phyloP scores from a whole-genome alignment of 2,888 invertebrate species.

The Bimastos eiseni region DNA sequence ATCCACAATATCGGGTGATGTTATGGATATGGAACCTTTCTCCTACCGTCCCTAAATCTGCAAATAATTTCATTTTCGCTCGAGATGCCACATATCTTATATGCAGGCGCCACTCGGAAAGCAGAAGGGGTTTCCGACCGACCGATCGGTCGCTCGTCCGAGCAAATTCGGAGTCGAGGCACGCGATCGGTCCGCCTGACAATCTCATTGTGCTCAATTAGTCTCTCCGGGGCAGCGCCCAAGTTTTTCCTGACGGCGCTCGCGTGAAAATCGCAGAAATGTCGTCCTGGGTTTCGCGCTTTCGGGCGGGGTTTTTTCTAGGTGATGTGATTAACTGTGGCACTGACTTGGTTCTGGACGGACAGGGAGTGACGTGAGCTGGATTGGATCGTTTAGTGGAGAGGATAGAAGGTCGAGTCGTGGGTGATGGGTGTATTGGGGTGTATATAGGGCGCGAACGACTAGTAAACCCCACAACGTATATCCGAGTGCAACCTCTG shows the following conservation, averaged over 20 bases:
- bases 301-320: not conserved
- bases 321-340: not conserved
- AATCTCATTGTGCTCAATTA: constrained; percentile 13
- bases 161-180: not conserved
- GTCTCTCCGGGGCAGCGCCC: not conserved
- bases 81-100: not conserved
- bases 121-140: not conserved
- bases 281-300: not conserved
- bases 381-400: not conserved
- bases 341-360: not conserved
- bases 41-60: constrained; percentile 3
- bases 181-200: not conserved
- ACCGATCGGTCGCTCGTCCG: too few relatives aligned
- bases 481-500: too few relatives aligned
- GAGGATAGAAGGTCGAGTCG: not conserved
- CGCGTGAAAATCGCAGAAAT: constrained; percentile 2
- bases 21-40: constrained; percentile 20
- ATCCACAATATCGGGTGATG: not conserved
- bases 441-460: not conserved
- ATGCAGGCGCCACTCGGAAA: too few relatives aligned
- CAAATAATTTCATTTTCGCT: constrained; percentile 5
- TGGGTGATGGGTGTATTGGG: not conserved
- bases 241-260: not conserved
- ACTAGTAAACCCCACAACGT: not conserved
- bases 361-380: not conserved